phyloP scores from a whole-genome alignment of 2,113 vertebrate genomes.

The Podocnemis expansa region DNA sequence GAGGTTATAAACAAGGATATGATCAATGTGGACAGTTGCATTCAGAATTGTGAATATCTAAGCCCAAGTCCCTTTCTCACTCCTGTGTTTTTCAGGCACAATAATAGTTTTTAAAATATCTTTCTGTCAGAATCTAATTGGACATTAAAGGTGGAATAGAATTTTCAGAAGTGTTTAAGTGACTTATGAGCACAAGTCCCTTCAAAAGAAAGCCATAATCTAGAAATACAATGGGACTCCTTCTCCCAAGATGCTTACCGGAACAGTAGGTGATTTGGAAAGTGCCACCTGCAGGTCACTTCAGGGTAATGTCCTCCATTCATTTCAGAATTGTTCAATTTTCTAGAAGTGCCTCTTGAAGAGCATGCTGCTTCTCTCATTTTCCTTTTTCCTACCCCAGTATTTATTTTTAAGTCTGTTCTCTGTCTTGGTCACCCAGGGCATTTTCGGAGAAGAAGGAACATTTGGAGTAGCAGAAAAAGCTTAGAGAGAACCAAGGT shows the following conservation, averaged over 20 bases:
- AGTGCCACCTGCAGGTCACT: neutral
- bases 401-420: rapidly evolving
- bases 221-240: neutral
- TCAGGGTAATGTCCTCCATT: neutral
- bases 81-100: too few species aligned
- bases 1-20: too few species aligned
- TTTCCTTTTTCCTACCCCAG: neutral
- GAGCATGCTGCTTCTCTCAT: neutral
- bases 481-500: neutral
- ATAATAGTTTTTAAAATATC: too few species aligned
- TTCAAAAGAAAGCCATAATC: neutral
- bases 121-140: too few species aligned
- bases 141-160: neutral
- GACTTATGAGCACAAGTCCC: neutral
- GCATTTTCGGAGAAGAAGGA: neutral
- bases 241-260: neutral
- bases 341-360: neutral
- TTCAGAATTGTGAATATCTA: too few species aligned
- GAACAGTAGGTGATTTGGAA: too few species aligned
- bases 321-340: neutral
- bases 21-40: too few species aligned
- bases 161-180: neutral
- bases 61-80: too few species aligned
- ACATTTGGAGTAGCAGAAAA: neutral
- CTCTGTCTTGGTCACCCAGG: rapidly evolving